Conservation (phyloP, 92 coral and sea anemone species). For the Siderastrea siderea region DNA sequence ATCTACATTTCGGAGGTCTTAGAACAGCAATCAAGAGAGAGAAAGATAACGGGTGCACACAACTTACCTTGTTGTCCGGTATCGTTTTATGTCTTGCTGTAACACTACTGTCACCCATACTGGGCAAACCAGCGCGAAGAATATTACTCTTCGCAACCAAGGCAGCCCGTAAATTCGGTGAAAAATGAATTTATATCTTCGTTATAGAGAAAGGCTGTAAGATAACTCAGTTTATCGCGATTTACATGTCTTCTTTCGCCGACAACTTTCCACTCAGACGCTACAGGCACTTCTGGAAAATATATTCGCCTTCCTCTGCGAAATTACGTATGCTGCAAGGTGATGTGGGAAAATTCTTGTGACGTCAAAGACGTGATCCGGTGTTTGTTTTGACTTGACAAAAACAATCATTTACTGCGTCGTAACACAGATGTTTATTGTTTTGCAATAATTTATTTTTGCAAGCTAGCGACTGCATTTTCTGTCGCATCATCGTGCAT, state of each 20-base stretch:
- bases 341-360: constrained; percentile 22
- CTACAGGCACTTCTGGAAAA: constrained; percentile 1
- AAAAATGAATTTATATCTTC: background rate
- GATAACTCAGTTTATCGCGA: background rate
- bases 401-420: no score
- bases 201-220: background rate
- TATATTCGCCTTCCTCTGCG: background rate
- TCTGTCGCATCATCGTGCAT: no score
- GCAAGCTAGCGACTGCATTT: no score
- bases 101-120: constrained; percentile 72
- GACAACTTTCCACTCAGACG: constrained; percentile 2
- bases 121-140: constrained; percentile 44
- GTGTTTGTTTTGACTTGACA: background rate
- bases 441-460: no score
- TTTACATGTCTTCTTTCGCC: constrained; percentile 32
- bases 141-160: constrained; percentile 10
- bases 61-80: constrained; percentile 91
- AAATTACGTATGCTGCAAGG: constrained; percentile 13
- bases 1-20: background rate
- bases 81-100: constrained; percentile 80
- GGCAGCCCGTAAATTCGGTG: constrained; percentile 1
- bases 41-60: background rate
- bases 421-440: no score
- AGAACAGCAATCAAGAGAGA: background rate
- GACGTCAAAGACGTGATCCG: constrained; percentile 34